Evolutionary conservation across 2,113 vertebrate species (phyloP), one percentile per base, ranked within the genome.

Genomic region (Balaeniceps rex): DNA sequence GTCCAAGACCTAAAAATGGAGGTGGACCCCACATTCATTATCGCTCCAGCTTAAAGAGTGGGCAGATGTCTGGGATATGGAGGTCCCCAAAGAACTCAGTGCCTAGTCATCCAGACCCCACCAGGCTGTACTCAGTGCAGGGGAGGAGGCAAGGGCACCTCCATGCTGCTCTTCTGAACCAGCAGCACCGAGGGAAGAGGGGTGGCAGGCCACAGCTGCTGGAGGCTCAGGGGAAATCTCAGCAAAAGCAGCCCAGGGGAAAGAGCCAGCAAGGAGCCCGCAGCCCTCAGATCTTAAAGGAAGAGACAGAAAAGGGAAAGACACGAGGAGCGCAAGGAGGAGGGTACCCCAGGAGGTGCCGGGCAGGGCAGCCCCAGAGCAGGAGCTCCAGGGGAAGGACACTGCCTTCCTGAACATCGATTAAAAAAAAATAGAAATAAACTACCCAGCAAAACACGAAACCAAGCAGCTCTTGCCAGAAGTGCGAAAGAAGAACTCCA

Each of bases 401-500:
- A 12, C 34, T 21, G 34, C 58, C 49, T 76, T 65, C 63, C 66
- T 3, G 19, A 65, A 29, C 2, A 2, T 12, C 3, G 2, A 22
- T 21, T 64, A 15, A 19, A 26, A 19, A 7, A 5, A 7, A 24
- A 31, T 6, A 11, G 4, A 51, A 33, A 63, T 9, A 72, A 83
- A 40, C 57, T n/a, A 40, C 78, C 79, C 85, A 58, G 74, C 40
- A 91, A 74, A 95, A 70, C 94, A 75, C 31, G 33, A 71, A 81
- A 46, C 78, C 38, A 21, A 82, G 90, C 87, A 36, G 79, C 66
- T 76, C 85, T 38, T 88, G 94, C 92, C 96, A 94, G 88, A 80
- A 94, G 94, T 60, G 92, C 36, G 63, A 90, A 26, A 85, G 92
- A 94, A 84, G 92, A 92, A 87, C 87, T 94, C 95, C 94, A 90